Evolutionary conservation across 2,113 vertebrate species (phyloP).

Genomic region (Ranitomeya variabilis): DNA sequence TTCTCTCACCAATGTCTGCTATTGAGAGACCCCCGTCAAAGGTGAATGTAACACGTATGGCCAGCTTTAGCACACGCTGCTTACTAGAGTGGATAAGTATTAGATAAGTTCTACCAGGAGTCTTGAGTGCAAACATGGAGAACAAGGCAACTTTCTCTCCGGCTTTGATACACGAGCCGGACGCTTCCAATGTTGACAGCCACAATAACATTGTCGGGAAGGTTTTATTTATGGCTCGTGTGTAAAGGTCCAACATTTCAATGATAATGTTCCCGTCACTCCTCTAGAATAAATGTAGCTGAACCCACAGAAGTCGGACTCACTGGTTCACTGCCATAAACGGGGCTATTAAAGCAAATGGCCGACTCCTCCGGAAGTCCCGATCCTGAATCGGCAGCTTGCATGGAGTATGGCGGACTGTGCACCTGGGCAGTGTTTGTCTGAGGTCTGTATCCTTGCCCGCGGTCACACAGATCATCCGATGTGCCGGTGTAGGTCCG

Average conservation of each 20-base stretch:
- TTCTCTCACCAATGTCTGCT: too few species aligned
- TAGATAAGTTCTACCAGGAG: too few species aligned
- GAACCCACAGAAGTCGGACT: not conserved
- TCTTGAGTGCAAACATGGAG: too few species aligned
- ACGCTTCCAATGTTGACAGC: not conserved
- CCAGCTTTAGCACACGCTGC: too few species aligned
- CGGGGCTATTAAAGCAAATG: not conserved
- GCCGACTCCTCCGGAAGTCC: constrained; percentile 32
- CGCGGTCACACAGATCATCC: constrained; percentile 42
- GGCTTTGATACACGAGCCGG: not conserved
- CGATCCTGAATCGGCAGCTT: constrained; percentile 52
- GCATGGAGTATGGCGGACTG: not conserved
- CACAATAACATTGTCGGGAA: not conserved
- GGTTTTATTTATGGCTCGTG: not conserved
- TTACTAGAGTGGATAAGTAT: too few species aligned
- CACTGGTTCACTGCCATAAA: not conserved
- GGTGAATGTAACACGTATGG: too few species aligned
- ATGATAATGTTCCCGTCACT: constrained; percentile 3
- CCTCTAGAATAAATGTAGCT: not conserved
- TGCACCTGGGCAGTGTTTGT: not conserved
- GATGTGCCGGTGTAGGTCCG: constrained; percentile 34
- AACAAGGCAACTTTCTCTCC: not conserved
- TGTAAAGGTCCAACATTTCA: not conserved
- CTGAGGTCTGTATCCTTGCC: constrained; percentile 67
- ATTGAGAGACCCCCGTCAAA: too few species aligned